These are phyloP conservation scores for Neolamprologus modestus DNA, from an alignment of 2,113 vertebrate genomes.

Conservation along the genomic window DNA sequence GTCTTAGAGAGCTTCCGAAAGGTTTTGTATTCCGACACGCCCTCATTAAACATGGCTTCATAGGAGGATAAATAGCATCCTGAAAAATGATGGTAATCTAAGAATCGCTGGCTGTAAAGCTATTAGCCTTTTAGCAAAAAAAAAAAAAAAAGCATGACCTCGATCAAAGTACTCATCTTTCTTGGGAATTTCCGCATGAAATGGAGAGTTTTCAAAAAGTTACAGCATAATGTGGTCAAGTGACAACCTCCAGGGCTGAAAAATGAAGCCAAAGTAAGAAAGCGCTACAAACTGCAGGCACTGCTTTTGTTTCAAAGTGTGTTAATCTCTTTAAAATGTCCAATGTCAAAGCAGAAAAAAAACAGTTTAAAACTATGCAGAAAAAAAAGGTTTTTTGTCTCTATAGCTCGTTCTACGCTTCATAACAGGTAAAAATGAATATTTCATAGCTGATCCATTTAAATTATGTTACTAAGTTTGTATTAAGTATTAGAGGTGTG, in stretches of 20 bases:
- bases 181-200: neutral
- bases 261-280: neutral
- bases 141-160: neutral
- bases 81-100: neutral
- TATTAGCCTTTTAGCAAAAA: neutral
- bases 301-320: fast-evolving
- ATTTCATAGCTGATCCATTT: neutral
- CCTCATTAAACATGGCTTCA: neutral
- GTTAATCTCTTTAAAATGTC: neutral
- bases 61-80: neutral
- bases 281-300: neutral
- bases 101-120: neutral
- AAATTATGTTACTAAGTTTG: neutral
- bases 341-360: neutral
- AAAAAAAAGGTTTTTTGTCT: neutral
- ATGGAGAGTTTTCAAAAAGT: neutral
- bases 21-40: neutral
- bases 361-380: neutral
- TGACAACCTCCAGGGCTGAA: neutral
- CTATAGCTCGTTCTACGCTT: fast-evolving
- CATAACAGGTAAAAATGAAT: neutral
- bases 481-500: neutral
- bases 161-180: neutral
- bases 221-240: neutral
- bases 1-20: neutral